Evolutionary conservation across 2,113 vertebrate species (phyloP), one percentile per base, ranked within the genome.

Genomic region (Takifugu bimaculatus): DNA sequence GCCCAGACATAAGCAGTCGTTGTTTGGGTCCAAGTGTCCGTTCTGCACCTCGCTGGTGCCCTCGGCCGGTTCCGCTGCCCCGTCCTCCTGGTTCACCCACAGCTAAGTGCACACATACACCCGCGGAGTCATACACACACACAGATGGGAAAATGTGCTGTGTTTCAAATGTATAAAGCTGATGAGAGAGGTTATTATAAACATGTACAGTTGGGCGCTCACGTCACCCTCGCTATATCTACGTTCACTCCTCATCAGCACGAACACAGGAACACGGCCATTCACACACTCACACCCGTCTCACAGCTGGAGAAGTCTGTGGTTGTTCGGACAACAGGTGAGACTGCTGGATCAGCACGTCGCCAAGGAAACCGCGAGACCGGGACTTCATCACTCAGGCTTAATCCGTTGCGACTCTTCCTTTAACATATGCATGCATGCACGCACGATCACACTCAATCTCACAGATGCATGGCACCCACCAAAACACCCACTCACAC

Each of bases 41-140:
- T 99, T 98, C 89, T 97, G 95, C 70, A 98, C 93, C 29, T 99
- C 97, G 57, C 94, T 98, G 84, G 93, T 90, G 56, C 95, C 94
- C 90, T 98, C 96, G 1, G 76, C 70, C 4, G 88, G 82, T 72
- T 98, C 97, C 63, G 91, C 93, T 28, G 77, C 87, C 0, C 93
- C 93, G 54, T 99, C 97, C 78, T 99, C 96, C 87, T 99, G 97
- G 88, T 99, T 99, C 68, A 98, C 97, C 96, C 97, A 98, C n/a
- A 99, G 92, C 97, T 99, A 87, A 71, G 65, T 65, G 81, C 72
- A 70, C 63, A 68, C 50, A 72, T 52, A 75, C 66, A 68, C 14
- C 50, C 61, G 58, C 42, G 64, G 27, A 70, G 53, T 59, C 56
- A 63, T 42, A 70, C 63, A 68, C 43, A 70, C 66, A 70, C n/a